These are phyloP conservation scores for Hoplodrina ambigua DNA, from an alignment of 2,888 invertebrate species.

Conservation along the genomic window DNA sequence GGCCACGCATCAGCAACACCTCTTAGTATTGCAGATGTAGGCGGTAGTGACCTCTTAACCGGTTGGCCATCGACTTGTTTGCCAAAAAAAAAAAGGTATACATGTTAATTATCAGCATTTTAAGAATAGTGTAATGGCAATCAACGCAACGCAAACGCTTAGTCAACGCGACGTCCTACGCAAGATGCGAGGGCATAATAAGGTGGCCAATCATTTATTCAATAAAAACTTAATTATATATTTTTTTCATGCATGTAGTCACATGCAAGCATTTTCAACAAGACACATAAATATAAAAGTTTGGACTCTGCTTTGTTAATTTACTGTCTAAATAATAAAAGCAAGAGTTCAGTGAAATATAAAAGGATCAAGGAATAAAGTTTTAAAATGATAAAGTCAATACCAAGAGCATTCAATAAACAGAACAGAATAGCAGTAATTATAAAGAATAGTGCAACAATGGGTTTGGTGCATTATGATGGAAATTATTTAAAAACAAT, in stretches of 20 bases:
- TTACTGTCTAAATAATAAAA: conserved; percentile 11
- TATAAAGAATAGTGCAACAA: conserved; percentile 26
- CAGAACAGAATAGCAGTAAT: conserved; percentile 33
- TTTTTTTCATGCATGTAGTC: conserved; percentile 7
- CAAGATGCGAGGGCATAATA: too few species aligned
- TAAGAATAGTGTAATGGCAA: neutral
- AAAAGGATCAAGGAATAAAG: neutral
- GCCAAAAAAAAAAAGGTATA: too few species aligned
- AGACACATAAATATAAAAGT: neutral
- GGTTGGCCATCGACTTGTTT: too few species aligned
- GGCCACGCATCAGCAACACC: too few species aligned
- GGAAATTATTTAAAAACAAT: conserved; percentile 21
- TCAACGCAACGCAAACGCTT: neutral
- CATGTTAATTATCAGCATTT: neutral
- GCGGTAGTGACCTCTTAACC: too few species aligned
- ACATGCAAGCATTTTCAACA: conserved; percentile 17
- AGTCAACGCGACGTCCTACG: neutral
- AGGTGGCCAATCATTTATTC: neutral
- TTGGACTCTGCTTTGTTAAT: neutral
- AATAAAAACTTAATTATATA: neutral
- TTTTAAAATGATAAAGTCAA: conserved; percentile 9
- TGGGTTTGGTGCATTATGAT: conserved; percentile 34
- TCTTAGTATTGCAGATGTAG: too few species aligned
- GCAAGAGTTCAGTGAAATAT: neutral
- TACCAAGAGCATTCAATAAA: conserved; percentile 55